Base-by-base conservation (phyloP, 53 echinoderm and acorn worm genomes). In the Mesocentrotus franciscanus region DNA sequence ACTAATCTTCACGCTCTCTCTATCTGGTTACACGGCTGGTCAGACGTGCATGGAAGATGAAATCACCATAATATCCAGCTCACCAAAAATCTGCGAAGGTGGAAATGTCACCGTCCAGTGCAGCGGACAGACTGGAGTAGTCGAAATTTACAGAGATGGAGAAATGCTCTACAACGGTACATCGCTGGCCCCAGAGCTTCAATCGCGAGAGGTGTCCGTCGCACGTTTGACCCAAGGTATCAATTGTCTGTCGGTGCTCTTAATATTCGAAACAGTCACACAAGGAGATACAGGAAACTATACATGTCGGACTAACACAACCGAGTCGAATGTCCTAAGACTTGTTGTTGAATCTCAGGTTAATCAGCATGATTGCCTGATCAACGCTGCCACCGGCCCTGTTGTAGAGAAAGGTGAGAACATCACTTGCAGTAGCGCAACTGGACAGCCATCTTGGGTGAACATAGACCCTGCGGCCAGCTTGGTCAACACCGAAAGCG, bases 251-350 rank as follows among this genome's bases (percentile, higher is more conserved):
- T 57, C 87, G 27, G 87, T 87, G 87, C 8, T 58, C 27, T 87
- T 87, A 27, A n/a, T 29, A 12, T 87, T 87, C 27, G 10, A 12
- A 58, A 27, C 58, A 87, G 29, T 58, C 87, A 57, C 29, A 11
- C n/a, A 12, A 15, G 57, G 0, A 58, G 87, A 87, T 66, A 36
- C 91, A 33, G 91, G 91, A 66, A 91, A 91, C 66, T 91, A 91
- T 58, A 64, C 91, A 39, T 91, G 91, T 91, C 64, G 91, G 68
- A 91, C 91, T 34, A 66, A 91, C 10, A 24, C 66, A 34, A 66
- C 91, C 29, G 91, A 91, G 18, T 91, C 91, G 16, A 91, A 10
- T 36, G 91, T 20, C 39, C 35, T 62, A 10, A 35, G 35, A 36
- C 61, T 91, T 61, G 66, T 91, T 61, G 91, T 91, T 13, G 91